Conservation (phyloP, 2,888 invertebrate species). For the Drymonia ruficornis region DNA sequence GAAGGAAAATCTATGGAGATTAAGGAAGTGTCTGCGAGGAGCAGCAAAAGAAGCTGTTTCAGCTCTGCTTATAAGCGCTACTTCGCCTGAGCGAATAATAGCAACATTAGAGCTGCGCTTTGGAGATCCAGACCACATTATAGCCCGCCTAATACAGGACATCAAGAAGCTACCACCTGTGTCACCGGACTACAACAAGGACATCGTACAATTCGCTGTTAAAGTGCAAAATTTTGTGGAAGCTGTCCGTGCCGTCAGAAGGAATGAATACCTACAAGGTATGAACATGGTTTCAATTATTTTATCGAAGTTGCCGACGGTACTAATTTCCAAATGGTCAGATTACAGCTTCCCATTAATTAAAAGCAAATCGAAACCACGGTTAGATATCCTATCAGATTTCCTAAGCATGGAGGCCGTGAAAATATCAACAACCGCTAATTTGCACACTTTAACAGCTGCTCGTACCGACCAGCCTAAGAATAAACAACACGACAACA, state of each 20-base stretch:
- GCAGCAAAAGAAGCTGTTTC: constrained; percentile 6
- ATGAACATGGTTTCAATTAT: constrained; percentile 15
- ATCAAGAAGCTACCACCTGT: constrained; percentile 8
- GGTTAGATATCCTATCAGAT: constrained; percentile 23
- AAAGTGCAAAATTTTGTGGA: constrained; percentile 30
- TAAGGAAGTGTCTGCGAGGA: not conserved
- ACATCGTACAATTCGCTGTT: constrained; percentile 26
- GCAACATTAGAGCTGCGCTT: constrained; percentile 3
- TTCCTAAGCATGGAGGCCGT: constrained; percentile 30
- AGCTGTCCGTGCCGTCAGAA: constrained; percentile 18
- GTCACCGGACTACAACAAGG: constrained; percentile 24
- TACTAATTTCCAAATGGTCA: constrained; percentile 31
- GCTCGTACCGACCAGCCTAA: too few relatives aligned
- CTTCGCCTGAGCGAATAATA: not conserved
- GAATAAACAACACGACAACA: constrained; percentile 12
- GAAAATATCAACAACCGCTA: constrained; percentile 21
- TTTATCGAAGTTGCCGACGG: constrained; percentile 26
- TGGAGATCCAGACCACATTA: constrained; percentile 13
- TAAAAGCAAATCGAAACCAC: constrained; percentile 16
- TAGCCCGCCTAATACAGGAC: constrained; percentile 5
- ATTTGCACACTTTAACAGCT: too few relatives aligned
- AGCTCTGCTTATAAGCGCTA: constrained; percentile 5
- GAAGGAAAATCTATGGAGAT: constrained; percentile 8
- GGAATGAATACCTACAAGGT: constrained; percentile 23
- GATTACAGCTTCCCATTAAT: constrained; percentile 34